Evolutionary conservation across 2,113 vertebrate genomes (phyloP), one percentile per base, ranked within the genome.

Genomic region (Sinocyclocheilus grahami): DNA sequence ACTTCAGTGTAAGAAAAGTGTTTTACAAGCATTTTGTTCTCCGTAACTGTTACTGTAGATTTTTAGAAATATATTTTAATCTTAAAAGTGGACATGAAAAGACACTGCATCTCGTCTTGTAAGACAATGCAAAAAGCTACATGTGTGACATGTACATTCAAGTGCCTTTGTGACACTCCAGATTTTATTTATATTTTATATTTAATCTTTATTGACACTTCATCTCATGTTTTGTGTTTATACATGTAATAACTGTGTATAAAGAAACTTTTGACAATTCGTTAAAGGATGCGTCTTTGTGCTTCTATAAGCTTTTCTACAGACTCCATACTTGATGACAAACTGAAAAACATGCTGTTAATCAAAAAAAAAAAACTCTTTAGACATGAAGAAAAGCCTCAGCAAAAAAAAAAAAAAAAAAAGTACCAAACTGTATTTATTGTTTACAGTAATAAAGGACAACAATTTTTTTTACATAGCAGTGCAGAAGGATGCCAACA

Each of bases 361-460:
- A 60, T n/a, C 13, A 82, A 5, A 20, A 5, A 65, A n/a, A 3
- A 42, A 53, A 53, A 4, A 53, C 71, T 42, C 37, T 72, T 9
- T 72, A 18, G 33, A 42, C 69, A n/a, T n/a, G 27, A 60, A 11
- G 24, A 83, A 20, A 72, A 79, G 12, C 53, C 1, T 9, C 20
- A 46, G 55, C 58, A 63, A 42, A 82, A 39, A 53, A 53, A 18
- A 12, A 4, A 60, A 62, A 33, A 33, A 33, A 3, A 33, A 92
- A 94, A 94, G 94, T 95, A 96, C 92, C 95, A 94, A 95, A 95
- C 95, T 96, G 95, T 94, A 95, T 96, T 96, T 96, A 96, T 96
- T 96, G 96, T 94, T 91, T 95, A 95, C 95, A 95, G 91, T 94
- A 96, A 95, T 95, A 94, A 96, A 96, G 95, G 94, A 95, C 95